Percentiles rank a stretch among this genome's conserved stretches.
Conservation (phyloP, 2,113 vertebrate genomes). For the Trematocara marginatum region DNA sequence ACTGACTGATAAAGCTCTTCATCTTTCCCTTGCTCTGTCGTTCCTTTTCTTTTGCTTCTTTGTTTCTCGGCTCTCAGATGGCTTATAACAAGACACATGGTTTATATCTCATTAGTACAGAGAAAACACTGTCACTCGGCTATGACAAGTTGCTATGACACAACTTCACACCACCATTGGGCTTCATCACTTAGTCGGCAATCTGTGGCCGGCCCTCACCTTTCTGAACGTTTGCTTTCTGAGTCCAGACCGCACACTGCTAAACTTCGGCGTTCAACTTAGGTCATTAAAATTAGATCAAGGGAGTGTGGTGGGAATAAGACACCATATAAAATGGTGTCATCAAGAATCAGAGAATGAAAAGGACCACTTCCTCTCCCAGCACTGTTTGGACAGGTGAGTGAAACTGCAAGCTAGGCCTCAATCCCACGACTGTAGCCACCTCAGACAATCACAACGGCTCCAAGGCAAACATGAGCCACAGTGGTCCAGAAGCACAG, state of each 20-base stretch:
- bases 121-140: not conserved
- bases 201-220: not conserved
- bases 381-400: constrained; percentile 77
- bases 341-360: constrained; percentile 46
- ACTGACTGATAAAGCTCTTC: not conserved
- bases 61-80: not conserved
- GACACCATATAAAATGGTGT: constrained; percentile 39
- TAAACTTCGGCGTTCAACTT: not conserved
- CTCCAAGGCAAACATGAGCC: constrained; percentile 65
- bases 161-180: not conserved
- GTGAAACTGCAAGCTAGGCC: constrained; percentile 72
- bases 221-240: not conserved
- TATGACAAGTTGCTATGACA: constrained; percentile 16
- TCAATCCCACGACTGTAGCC: constrained; percentile 48
- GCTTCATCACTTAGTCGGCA: constrained; percentile 2
- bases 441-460: constrained; percentile 32
- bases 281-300: constrained; percentile 59
- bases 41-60: not conserved
- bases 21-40: not conserved
- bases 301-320: not conserved
- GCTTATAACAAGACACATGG: not conserved
- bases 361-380: constrained; percentile 67
- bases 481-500: constrained; percentile 41
- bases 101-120: not conserved
- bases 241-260: constrained; percentile 14